A percentile compares a stretch with the other conserved stretches of the same genome.
These are phyloP conservation scores for Caenorhabditis japonica DNA, from an alignment of 2,888 invertebrate genomes.

Conservation along the genomic window DNA sequence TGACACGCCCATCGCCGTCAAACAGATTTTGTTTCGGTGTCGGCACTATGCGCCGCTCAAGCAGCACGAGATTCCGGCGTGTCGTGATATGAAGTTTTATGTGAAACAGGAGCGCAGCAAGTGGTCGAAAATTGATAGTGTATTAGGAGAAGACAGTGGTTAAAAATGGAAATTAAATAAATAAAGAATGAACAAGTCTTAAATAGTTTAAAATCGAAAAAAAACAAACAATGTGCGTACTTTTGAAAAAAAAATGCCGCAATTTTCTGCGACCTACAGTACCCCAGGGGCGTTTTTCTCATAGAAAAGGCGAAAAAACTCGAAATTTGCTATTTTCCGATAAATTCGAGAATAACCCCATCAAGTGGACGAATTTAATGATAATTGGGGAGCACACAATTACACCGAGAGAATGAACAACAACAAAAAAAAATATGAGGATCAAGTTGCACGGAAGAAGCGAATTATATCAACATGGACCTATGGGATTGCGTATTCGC, in stretches of 20 bases:
- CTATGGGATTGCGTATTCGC: no score
- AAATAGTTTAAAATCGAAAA: not conserved
- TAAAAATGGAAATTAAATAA: no score
- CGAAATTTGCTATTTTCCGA: not conserved
- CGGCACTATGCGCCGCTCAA: conserved; percentile 30
- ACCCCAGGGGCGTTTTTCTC: not conserved
- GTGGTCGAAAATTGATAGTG: conserved; percentile 7
- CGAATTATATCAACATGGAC: not conserved
- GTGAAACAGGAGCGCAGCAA: conserved; percentile 2
- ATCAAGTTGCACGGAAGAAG: conserved; percentile 15
- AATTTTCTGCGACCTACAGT: no score
- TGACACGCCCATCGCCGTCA: not conserved
- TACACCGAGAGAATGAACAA: not conserved
- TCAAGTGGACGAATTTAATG: not conserved
- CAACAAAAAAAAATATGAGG: not conserved
- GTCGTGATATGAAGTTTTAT: conserved; percentile 10
- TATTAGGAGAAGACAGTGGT: not conserved
- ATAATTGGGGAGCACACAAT: not conserved
- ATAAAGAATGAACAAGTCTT: no score
- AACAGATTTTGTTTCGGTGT: conserved; percentile 40
- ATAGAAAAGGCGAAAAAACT: not conserved
- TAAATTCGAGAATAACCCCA: no score
- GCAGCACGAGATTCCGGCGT: conserved; percentile 8
- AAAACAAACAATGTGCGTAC: no score
- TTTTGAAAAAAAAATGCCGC: no score